These are phyloP conservation scores for Alouatta caraya DNA, from an alignment of 2,797 vertebrate species.

Conservation along the genomic window DNA sequence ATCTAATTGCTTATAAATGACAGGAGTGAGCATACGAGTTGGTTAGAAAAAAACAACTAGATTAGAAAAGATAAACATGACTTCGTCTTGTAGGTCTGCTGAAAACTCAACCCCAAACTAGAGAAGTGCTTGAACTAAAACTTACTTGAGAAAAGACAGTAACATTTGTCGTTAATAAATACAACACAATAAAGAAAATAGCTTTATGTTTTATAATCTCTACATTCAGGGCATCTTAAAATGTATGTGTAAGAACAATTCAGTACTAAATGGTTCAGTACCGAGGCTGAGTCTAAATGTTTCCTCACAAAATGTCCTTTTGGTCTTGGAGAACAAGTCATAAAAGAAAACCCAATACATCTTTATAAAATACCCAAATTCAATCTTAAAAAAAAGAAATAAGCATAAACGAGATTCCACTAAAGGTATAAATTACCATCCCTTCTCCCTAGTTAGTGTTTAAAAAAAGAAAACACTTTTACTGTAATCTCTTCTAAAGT, in stretches of 20 bases:
- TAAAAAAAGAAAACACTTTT: not conserved
- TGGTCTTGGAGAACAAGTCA: not conserved
- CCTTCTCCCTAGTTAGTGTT: not conserved
- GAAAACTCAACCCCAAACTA: not conserved
- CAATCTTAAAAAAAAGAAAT: not conserved
- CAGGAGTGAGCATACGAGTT: not conserved
- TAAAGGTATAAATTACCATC: not conserved
- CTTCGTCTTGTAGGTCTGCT: not conserved
- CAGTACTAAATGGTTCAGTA: not conserved
- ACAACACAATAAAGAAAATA: not conserved
- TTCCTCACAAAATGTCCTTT: not conserved
- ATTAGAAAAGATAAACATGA: not conserved
- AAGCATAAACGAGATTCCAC: not conserved
- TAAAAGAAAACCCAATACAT: not conserved
- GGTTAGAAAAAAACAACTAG: not conserved
- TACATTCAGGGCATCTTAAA: not conserved
- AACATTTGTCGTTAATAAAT: not conserved
- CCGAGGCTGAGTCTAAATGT: not conserved
- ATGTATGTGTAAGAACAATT: not conserved
- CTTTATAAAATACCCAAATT: not conserved
- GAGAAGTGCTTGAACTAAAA: not conserved
- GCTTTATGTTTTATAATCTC: not conserved
- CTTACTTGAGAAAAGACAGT: not conserved
- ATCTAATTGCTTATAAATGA: not conserved
- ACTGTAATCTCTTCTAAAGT: not conserved